Evolutionary conservation across 1,140 invertebrate species (phyloP), one percentile per base, ranked within the genome.

Genomic region (Aphaenogaster ashmeadi): DNA sequence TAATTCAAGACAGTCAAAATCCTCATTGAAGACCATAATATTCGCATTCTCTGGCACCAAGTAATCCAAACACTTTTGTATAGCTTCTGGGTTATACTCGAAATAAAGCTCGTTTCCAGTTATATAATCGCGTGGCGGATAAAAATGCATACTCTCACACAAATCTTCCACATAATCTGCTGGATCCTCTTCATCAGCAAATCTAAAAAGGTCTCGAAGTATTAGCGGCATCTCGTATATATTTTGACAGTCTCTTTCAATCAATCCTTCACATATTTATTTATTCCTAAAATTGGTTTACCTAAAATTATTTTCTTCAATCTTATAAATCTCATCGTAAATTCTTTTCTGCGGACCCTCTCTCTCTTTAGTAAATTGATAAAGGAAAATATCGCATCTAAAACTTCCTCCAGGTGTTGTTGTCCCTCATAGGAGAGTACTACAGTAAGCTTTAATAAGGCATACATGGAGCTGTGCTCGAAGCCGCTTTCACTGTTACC

Each of bases 371-470:
- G 90, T 92, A 98, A 96, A 89, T 97, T 97, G 0, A 99, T 95
- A 88, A 98, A 98, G 15, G 97, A 96, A 95, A 98, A 98, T 8
- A 97, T 96, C 15, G 97, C 95, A 21, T 96, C 95, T 0, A 98
- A 93, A 3, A 98, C 96, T 88, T 98, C 96, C 62, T 97, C 95
- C 15, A 98, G 92, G 88, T 98, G 96, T 58, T 97, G 94, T 36
- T 98, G 96, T 21, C 98, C 98, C 88, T 98, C 96, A 77, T 98
- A 97, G 0, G 98, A 99, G 4, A 99, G 95, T 38, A 97, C 96
- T 18, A 99, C 96, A 87, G 96, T 97, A 2, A 99, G 94, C 36
- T 95, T 97, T 93, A 99, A 99, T 66, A 98, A 95, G 6, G 97
- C 96, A 87, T 97, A 97, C 92, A 98, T 96, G 0, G 97, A 97